Base-by-base conservation (phyloP, 53 echinoderm and acorn worm genomes). In the Apostichopus leukothele region DNA sequence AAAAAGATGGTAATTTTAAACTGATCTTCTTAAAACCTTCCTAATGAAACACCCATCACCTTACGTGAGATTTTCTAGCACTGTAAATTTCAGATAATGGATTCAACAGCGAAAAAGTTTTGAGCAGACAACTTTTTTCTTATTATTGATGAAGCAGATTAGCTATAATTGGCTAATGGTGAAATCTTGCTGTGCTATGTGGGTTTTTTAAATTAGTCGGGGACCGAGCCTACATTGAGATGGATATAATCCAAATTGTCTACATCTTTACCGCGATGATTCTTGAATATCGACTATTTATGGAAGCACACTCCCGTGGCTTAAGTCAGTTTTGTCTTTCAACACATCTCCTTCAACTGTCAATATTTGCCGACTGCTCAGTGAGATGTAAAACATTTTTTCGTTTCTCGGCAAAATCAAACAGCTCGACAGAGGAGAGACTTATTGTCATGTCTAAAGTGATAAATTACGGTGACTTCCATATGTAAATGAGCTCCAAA, bases 371-470 rank as follows among this genome's bases (percentile, higher is more conserved):
- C 16, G 71, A 16, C 71, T 6, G 18, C n/a, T 6, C 71, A 0
- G 5, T 6, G 71, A 71, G 71, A 71, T 71, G 71, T 18, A 3
- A 71, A 19, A 71, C 71, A 71, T 71, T 71, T 71, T 71, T 71
- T 16, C n/a, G 71, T 71, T 71, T 71, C 71, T 71, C 71, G 21
- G 71, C 71, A 71, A 71, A 71, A 71, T 71, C 71, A 71, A 19
- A 71, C 20, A 6, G 18, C 71, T 71, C 18, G 18, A 19, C 18
- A 71, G 71, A 71, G 18, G 71, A 71, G 71, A 71, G 71, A 71
- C 71, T 14, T 71, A 71, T 16, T 71, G 14, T 71, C 71, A 19
- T 18, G n/a, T 71, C 71, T n/a, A 71, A 19, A 71, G 71, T 71
- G 71, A 71, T 71, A 71, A 71, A 71, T 71, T 14, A 71, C 20